Evolutionary conservation across 1,140 invertebrate species (phyloP), one percentile per base, ranked within the genome.

Genomic region (Heterodera carotae): DNA sequence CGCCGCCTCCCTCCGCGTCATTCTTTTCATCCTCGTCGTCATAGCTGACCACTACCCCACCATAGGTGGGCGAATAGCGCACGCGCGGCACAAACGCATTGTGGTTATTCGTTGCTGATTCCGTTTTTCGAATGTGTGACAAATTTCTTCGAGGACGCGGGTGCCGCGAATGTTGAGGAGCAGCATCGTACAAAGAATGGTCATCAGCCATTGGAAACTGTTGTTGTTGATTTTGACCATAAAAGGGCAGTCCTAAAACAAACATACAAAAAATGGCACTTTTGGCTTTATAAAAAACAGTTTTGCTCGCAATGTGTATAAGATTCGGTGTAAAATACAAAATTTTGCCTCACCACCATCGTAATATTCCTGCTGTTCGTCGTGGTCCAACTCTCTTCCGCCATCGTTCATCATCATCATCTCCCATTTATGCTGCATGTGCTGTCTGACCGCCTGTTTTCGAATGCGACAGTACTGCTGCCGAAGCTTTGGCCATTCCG

Each of bases 401-500:
- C 36, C 69, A n/a, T n/a, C 31, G 10, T 48, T 48, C 59, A 74
- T 74, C 53, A 74, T 60, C 69, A 72, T 74, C 48, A 62, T 59
- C 64, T 74, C 43, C 56, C 53, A 62, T 33, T 64, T 74, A 22
- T 29, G 31, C 27, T 36, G 72, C 33, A 39, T 33, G 33, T 62
- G 36, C 53, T 78, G n/a, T 27, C 31, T 80, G 29, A 79, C 29
- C 7, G 78, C 79, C 22, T 66, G 62, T 36, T 82, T 82, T 18
- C 83, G 29, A 22, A 82, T 82, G 29, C 81, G 59, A 39, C 78
- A 82, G 56, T 82, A 82, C 60, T 82, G 81, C 67, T 85, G 83
- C 6, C 82, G 82, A 4, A 83, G 60, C 59, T 71, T 71, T 43
- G 70, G 79, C 82, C 82, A 83, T 69, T 81, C 82, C 12, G 82